Evolutionary conservation across 2,113 vertebrate species (phyloP), one percentile per base, ranked within the genome.

Genomic region (Myrmecobius fasciatus): DNA sequence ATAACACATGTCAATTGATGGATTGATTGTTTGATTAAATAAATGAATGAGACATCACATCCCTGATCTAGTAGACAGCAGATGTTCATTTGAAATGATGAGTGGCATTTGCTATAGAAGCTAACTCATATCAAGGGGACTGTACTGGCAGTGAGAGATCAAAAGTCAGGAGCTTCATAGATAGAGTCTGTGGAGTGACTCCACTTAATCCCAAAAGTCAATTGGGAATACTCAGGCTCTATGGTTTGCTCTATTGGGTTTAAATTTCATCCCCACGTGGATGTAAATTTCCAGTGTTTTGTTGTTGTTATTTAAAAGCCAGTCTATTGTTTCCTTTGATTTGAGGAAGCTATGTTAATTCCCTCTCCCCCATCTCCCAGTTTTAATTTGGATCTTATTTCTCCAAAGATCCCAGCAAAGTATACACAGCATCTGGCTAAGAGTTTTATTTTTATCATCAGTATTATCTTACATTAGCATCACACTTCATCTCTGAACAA

Each of bases 191-290:
- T 56, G 47, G 7, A 49, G 25, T 94, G 36, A 22, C 90, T 96
- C 54, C 88, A 0, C 52, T 94, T 95, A 93, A 95, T 93, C 92
- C 52, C 47, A 91, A 47, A 26, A 0, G 43, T 54, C 51, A 89
- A 92, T 88, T 75, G 20, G 67, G 9, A 60, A 31, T 91, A 95
- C 10, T 17, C 36, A 89, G 49, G 53, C 22, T 46, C 2, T 43
- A 25, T 36, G 1, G 2, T 28, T 95, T 53, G 17, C 90, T 53
- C 43, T 17, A 28, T 92, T n/a, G 60, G n/a, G 43, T 25, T 52
- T 93, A 83, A 90, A 91, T 53, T 93, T 83, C 91, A 75, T 75
- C 48, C 25, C 0, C 90, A 25, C 6, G 46, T 95, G 25, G 96
- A 83, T 7, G 0, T 0, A 92, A 67, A 89, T 75, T 49, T 2